Evolutionary conservation across 2,888 invertebrate genomes (phyloP).

Genomic region (Campaea margaritaria): DNA sequence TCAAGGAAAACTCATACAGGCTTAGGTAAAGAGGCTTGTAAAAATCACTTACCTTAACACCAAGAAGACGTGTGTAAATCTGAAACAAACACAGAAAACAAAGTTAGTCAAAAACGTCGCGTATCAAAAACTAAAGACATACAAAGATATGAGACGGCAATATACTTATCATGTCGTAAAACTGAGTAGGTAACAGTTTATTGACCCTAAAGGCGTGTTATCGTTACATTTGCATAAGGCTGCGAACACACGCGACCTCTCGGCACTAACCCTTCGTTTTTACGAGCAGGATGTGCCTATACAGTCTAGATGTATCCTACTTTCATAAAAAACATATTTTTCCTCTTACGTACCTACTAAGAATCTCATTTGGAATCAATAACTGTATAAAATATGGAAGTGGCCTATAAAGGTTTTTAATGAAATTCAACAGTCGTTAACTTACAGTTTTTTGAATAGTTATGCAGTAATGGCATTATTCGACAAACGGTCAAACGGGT

Average conservation of each 20-base stretch:
- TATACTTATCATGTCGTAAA: constrained; percentile 83
- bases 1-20: background rate
- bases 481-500: too few species aligned
- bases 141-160: constrained; percentile 65
- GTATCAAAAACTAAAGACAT: constrained; percentile 61
- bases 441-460: too few species aligned
- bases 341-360: constrained; percentile 24
- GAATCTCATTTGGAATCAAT: constrained; percentile 14
- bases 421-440: too few species aligned
- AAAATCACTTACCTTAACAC: constrained; percentile 20
- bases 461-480: too few species aligned
- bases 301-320: constrained; percentile 53
- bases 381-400: constrained; percentile 1
- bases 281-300: constrained; percentile 64
- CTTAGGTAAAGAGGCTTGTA: background rate
- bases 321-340: constrained; percentile 51
- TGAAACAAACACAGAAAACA: constrained; percentile 63
- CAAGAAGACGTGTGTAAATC: constrained; percentile 48
- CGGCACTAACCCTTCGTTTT: constrained; percentile 70
- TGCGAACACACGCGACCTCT: constrained; percentile 61
- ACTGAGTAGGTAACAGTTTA: constrained; percentile 80
- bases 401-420: background rate
- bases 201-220: constrained; percentile 81
- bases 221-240: constrained; percentile 82
- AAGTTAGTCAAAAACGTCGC: constrained; percentile 54